Base-by-base conservation (phyloP, 2,113 vertebrate species). In the Aegithalos caudatus region DNA sequence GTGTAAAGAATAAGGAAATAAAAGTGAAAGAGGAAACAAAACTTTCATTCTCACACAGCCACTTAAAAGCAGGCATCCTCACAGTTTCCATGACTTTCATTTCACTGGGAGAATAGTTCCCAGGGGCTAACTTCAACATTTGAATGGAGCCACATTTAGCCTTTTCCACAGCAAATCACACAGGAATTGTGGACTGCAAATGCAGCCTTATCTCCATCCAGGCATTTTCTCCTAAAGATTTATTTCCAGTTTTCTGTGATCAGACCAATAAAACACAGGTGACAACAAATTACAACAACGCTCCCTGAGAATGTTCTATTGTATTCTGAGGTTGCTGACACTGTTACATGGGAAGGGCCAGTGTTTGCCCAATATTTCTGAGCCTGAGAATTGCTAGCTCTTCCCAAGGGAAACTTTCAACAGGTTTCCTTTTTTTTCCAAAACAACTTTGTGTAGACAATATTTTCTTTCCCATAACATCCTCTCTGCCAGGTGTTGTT, bases 1-100 rank as follows among this genome's bases (percentile, higher is more conserved):
- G 2, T 51, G 24, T 48, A 61, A 88, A 31, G 56, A 90, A 89
- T 64, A 74, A 90, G 95, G 92, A 96, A 95, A 81, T 88, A 88
- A 92, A 88, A 95, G 82, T 88, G 92, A 86, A 92, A 96, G 70
- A 23, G 60, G 92, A 95, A 94, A 33, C 28, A 53, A 57, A 65
- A 71, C 79, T 74, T 86, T 67, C 64, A 40, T 83, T 94, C 64
- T 88, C 62, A 67, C 15, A 18, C 25, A 9, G 29, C 5, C 61
- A 19, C 61, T 77, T 86, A 54, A 73, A 79, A 45, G 10, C 67
- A 60, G 48, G 19, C 21, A 0, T 69, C 62, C 7, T 25, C 61
- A 77, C 33, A 33, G 81, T 77, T 94, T 61, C 76, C 82, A 90
- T 1, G 0, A 16, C 74, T 93, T 96, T 86, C 12, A 2, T 80